phyloP scores from a whole-genome alignment of 1,140 invertebrate species.

The Musca vetustissima region DNA sequence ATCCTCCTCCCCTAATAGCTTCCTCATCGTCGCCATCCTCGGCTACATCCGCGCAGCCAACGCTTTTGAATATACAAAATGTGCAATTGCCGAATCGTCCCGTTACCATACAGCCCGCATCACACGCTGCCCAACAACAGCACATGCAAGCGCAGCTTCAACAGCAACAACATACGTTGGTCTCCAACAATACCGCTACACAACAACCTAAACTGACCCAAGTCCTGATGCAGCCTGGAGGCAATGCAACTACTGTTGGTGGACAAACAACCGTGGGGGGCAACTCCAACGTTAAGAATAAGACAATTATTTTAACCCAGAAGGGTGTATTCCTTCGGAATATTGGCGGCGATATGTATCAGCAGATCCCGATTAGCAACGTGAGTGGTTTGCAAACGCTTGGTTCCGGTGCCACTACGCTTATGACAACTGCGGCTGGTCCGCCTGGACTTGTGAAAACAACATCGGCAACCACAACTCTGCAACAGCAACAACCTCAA shows the following conservation, averaged over 20 bases:
- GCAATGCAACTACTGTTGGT: constrained; percentile 28
- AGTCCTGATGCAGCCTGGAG: constrained; percentile 45
- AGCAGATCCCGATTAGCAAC: constrained; percentile 54
- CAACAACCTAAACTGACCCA: constrained; percentile 52
- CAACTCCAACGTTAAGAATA: constrained; percentile 39
- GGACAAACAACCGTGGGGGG: constrained; percentile 1
- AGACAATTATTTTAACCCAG: constrained; percentile 53
- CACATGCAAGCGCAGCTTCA: constrained; percentile 51
- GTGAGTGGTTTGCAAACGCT: constrained; percentile 44
- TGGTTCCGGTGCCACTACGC: constrained; percentile 35
- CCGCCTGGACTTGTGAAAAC: constrained; percentile 51
- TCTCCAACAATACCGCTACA: constrained; percentile 51
- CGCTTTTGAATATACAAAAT: constrained; percentile 52
- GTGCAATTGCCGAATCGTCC: constrained; percentile 51
- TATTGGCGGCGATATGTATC: constrained; percentile 53
- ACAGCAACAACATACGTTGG: constrained; percentile 50
- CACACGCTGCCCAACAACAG: constrained; percentile 51
- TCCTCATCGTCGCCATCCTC: constrained; percentile 39
- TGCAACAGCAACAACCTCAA: constrained; percentile 31
- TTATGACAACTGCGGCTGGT: constrained; percentile 49
- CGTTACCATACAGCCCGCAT: constrained; percentile 53
- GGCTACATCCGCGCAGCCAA: constrained; percentile 34
- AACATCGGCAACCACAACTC: constrained; percentile 37
- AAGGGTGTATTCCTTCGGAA: constrained; percentile 53
- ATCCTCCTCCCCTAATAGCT: constrained; percentile 48